Evolutionary conservation across 1,140 invertebrate species (phyloP).

Genomic region (Archegozetes longisetosus): DNA sequence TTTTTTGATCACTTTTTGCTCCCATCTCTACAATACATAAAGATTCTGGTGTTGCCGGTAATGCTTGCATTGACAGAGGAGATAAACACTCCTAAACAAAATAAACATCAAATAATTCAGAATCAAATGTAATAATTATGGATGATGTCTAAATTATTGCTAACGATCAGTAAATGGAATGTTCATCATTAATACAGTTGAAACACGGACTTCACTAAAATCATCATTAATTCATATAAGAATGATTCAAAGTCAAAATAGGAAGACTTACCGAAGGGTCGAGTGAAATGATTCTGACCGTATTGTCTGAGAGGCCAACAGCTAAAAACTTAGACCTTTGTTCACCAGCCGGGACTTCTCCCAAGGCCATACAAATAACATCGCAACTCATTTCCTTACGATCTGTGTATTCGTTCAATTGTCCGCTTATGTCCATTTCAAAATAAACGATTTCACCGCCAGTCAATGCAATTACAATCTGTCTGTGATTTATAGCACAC

Average conservation of each 20-base stretch:
- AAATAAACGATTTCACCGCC: conserved; percentile 98
- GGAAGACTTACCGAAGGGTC: conserved; percentile 59
- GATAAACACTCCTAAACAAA: conserved; percentile 59
- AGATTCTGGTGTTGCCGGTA: conserved; percentile 92
- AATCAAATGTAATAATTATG: conserved; percentile 3
- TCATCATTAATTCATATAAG: conserved; percentile 2
- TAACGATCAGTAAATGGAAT: neutral
- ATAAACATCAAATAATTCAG: neutral
- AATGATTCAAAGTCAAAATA: neutral
- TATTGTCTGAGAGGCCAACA: conserved; percentile 89
- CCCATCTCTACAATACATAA: conserved; percentile 90
- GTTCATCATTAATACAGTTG: conserved; percentile 1
- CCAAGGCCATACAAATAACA: conserved; percentile 96
- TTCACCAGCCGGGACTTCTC: conserved; percentile 83
- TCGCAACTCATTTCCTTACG: conserved; percentile 71
- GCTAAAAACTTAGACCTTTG: conserved; percentile 90
- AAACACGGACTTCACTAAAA: conserved; percentile 6
- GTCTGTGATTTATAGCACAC: conserved; percentile 95
- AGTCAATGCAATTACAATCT: conserved; percentile 93
- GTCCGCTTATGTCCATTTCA: conserved; percentile 95
- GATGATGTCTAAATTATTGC: neutral
- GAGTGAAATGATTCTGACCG: conserved; percentile 90
- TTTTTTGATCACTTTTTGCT: conserved; percentile 34
- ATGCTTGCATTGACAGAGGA: conserved; percentile 82
- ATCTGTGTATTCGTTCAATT: conserved; percentile 95